Base-by-base conservation (phyloP, 2,113 vertebrate species). In the Greenwoodochromis staneri region DNA sequence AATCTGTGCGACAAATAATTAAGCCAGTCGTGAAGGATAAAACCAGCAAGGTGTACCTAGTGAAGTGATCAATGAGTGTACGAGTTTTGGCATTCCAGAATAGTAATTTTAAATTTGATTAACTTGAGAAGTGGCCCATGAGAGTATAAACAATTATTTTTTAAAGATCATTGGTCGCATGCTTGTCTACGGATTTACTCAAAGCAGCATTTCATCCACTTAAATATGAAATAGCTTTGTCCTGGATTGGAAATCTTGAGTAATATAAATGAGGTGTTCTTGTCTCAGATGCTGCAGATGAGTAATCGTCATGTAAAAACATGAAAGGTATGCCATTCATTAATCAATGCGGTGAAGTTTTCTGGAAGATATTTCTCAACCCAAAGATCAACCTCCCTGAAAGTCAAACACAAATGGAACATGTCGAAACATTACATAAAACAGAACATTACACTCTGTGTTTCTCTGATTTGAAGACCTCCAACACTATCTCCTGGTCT, bases 401-500 rank as follows among this genome's bases (percentile, higher is more conserved):
- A 47, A 76, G 14, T 29, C 40, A 47, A 47, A 47, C 40, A 29
- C 24, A 47, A 47, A 47, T 17, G 13, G 14, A 10, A 47, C 6
- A 11, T 47, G 24, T 16, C 24, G 2, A 47, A 73, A 73, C 40
- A 47, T 5, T 27, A 45, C n/a, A 27, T 16, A 24, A 47, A 76
- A 27, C 40, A 47, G 71, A 47, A 76, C 14, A 29, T 4, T 29
- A 47, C 24, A 29, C 71, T 47, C 14, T 27, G 71, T 2, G 55
- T 47, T 27, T 11, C 7, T 57, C 24, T 87, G 31, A 80, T 24
- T 69, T 8, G 1, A 86, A 97, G 97, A 97, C 97, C 3, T 97
- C 97, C 81, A 97, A 97, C 94, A 97, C 97, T 2, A 92, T 97
- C 73, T 95, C 96, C 0, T 97, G 97, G 97, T 76, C 85, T 19